Base-by-base conservation (phyloP, 2,797 vertebrate species). In the Luscinia luscinia region DNA sequence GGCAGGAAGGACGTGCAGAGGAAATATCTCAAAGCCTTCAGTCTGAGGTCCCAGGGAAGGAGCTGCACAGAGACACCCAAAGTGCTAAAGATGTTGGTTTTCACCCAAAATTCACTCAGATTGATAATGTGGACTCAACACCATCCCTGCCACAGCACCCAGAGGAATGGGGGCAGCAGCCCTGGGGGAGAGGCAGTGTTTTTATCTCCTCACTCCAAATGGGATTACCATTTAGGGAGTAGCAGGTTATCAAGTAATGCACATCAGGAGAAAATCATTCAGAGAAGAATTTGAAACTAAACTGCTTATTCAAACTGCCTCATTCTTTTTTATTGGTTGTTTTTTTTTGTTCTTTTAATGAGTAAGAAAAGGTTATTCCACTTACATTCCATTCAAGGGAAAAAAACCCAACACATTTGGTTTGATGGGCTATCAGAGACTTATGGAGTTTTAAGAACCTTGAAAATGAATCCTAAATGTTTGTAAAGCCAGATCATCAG, bases 81-180 rank as follows among this genome's bases (percentile, higher is more conserved):
- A 5, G 21, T 49, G 40, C 9, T 45, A 38, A 32, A 12, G 5
- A 7, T 61, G 4, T 38, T 69, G 4, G 6, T 19, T 73, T 70
- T 30, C 30, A 73, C 21, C 12, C 27, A 17, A 28, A 48, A 36
- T 48, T 75, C 79, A 22, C 11, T 55, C 19, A 79, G 12, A 7
- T 59, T 38, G 9, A 11, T 48, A 24, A 43, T 3, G 10, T 40
- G 38, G 32, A 7, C 36, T 73, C 36, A 64, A 20, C 38, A 40
- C 4, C 21, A 68, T 46, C 15, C 18, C 54, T 8, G 4, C 13
- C 18, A 18, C 0, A 0, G n/a, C 9, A 18, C 27, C 23, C 34
- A 57, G 18, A 13, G 10, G 41, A 73, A 48, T 4, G 26, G 24
- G n/a, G 13, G 26, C 28, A 68, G 41, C 55, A 61, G 27, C 16